phyloP scores from a whole-genome alignment of 2,113 vertebrate genomes.

The Pterophyllum scalare region DNA sequence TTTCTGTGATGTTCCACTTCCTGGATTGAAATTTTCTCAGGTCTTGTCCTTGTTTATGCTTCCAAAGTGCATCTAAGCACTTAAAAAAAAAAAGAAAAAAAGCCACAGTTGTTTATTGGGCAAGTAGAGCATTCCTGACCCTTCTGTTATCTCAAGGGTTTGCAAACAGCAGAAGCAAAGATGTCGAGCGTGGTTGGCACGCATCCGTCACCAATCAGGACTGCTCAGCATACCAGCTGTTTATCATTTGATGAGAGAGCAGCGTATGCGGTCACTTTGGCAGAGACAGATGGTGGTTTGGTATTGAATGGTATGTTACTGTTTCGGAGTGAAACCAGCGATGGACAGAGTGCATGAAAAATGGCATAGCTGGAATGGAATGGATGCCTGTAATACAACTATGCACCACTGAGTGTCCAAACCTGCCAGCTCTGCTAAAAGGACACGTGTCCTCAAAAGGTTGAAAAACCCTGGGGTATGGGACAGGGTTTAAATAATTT shows the following conservation, averaged over 20 bases:
- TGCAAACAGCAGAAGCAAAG: constrained; percentile 3
- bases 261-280: constrained; percentile 39
- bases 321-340: constrained; percentile 25
- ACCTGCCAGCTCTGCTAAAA: not conserved
- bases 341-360: constrained; percentile 17
- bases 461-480: not conserved
- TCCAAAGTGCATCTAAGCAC: not conserved
- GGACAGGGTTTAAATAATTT: not conserved
- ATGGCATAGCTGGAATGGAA: constrained; percentile 9
- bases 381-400: constrained; percentile 2
- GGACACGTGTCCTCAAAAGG: not conserved
- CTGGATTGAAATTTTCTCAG: not conserved
- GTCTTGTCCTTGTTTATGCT: too few relatives aligned
- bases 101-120: not conserved
- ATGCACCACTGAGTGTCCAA: not conserved
- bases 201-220: constrained; percentile 5
- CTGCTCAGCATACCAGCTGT: constrained; percentile 32
- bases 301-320: constrained; percentile 25
- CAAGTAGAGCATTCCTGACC: not conserved
- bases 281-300: constrained; percentile 35
- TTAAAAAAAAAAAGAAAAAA: not conserved
- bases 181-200: constrained; percentile 26
- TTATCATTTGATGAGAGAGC: constrained; percentile 28
- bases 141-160: not conserved
- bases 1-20: constrained; percentile 9